Evolutionary conservation across 2,797 vertebrate species (phyloP), one percentile per base, ranked within the genome.

Genomic region (Helostoma temminkii): DNA sequence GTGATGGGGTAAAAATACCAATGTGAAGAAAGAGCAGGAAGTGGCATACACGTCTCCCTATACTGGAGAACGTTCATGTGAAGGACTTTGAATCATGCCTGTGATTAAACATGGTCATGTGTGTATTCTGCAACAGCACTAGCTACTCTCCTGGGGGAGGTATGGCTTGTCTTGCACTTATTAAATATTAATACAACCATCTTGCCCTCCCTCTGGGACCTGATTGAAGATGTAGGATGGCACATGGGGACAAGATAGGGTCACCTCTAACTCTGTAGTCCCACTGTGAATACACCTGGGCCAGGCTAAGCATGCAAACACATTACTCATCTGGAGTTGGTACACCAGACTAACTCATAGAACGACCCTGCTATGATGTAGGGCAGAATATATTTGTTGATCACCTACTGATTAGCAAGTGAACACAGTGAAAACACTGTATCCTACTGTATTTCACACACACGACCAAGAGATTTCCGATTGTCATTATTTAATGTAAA

Each of bases 131-230:
- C 19, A 42, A 41, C 53, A 66, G 41, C 15, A 49, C 28, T 2
- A 18, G 54, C 55, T 57, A 58, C 79, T 41, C 74, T 73, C 75
- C 1, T 30, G 50, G 60, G 81, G 58, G 55, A 69, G 67, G 71
- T 80, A 71, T 62, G 73, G 78, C 81, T 81, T 86, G 77, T 87
- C 83, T 83, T 81, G 74, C 58, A 59, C 58, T 81, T 81, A 91
- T 93, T 91, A 92, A 91, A 93, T 92, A 92, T 93, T 90, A 91
- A 93, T 74, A 60, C 50, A 64, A 59, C 72, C 88, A 88, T 83
- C 84, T 76, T 54, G 62, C 46, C 73, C 80, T 78, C 82, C 74
- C 65, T 43, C 77, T 80, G 76, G 74, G 79, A 63, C 64, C 78
- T 84, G 86, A 84, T 64, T 90, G 89, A 84, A 83, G 85, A 80